Evolutionary conservation across 2,888 invertebrate species (phyloP), one percentile per base, ranked within the genome.

Genomic region (Drosophila antonietae): DNA sequence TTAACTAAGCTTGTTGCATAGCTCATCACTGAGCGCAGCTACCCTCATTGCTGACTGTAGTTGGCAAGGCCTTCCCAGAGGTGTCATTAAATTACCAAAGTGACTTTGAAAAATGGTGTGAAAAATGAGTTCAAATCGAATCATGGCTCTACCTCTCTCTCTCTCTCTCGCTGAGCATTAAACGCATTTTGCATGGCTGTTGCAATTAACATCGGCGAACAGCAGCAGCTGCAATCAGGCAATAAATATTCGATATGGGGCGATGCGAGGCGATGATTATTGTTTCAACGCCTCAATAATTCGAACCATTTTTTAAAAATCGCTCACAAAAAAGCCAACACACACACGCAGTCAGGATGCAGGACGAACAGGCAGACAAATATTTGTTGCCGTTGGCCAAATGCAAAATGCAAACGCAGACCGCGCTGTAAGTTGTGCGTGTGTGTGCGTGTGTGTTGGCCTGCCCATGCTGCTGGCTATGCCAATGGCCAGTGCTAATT

Each of bases 401-500:
- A 83, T 85, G 88, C 83, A 74, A 77, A 88, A 82, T 74, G 75
- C 72, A 81, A 85, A 77, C 85, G 75, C 59, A 69, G 80, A 73
- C 64, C 77, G 62, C 60, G 53, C 39, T 64, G 61, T 71, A 80
- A 81, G 64, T 75, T 73, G 67, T 31, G 41, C 46, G 35, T 41
- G 39, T 52, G 55, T 60, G 75, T 35, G 52, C 57, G n/a, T 61
- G 18, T 49, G 35, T 44, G 47, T 47, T 43, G n/a, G 39, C 33
- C 53, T 43, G 78, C 70, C 73, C 65, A 66, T 80, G 77, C 71
- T 67, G 75, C 75, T 47, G 81, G 68, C 72, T 68, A 68, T 80
- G 63, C 86, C 88, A 84, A 86, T 88, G 85, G 81, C 79, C 84
- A 90, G 89, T 90, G 91, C 91, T 90, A 90, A 90, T 90, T 90